Evolutionary conservation across 2,797 vertebrate genomes (phyloP), one percentile per base, ranked within the genome.

Genomic region (Sciaenops ocellatus): DNA sequence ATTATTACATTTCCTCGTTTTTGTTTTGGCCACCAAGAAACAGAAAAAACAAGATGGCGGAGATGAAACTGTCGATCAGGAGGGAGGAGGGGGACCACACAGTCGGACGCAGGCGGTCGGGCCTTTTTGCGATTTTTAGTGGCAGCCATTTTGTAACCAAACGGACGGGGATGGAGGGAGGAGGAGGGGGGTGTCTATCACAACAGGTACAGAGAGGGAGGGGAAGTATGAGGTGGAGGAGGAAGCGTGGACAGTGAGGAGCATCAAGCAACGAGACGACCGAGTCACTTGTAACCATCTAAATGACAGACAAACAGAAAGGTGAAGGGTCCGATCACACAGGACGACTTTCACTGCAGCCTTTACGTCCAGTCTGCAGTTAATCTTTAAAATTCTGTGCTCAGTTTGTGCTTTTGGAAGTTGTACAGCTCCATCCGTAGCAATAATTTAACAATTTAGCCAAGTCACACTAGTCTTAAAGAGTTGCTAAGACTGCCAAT

Each of bases 1-100:
- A 89, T 93, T 91, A 94, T 87, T 93, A 93, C 94, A 91, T 94
- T 91, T 93, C 89, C 85, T 90, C 80, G 74, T 89, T 86, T 38
- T 85, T 90, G 90, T 92, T 94, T 93, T 88, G 87, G 89, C 93
- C 90, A 94, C 93, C 83, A 67, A 91, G 78, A 93, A 93, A 84
- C 82, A 77, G 20, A 86, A 89, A 56, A 85, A 87, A 69, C 51
- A 80, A 84, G 82, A 91, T 86, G 84, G 87, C 41, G 62, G 65
- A 80, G 87, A 85, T 88, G 79, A 78, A 78, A 68, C 82, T 15
- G 80, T 82, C 61, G 16, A 64, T 70, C 47, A 20, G 80, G 83
- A 73, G 85, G 80, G 86, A 85, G 87, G 78, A 82, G 88, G 88
- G 77, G 79, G 78, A 84, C 59, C 75, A 69, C 75, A 69, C 63